Base-by-base conservation (phyloP, 2,797 vertebrate genomes). In the Dipus sagitta region DNA sequence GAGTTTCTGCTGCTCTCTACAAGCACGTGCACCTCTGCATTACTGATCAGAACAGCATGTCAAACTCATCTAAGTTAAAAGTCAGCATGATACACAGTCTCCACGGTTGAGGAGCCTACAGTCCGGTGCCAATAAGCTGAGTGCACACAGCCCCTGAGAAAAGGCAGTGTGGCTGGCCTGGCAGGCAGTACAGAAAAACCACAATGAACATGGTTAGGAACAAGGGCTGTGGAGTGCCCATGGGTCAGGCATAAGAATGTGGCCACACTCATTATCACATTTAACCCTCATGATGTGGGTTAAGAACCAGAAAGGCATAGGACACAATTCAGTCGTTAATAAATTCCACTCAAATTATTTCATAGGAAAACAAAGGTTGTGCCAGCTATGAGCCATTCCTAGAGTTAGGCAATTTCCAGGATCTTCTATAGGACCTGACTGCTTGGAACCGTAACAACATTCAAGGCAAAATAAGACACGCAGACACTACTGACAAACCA, bases 1-100 rank as follows among this genome's bases (percentile, higher is more conserved):
- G 92, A 9, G 65, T 79, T 97, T 93, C 68, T 92, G 65, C 71
- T 84, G 70, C 64, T 89, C 38, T 94, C 54, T 93, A 94, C 94
- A 96, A 93, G 75, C 34, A 4, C 47, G 6, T 0, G 14, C 62
- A 6, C 90, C n/a, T 94, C 79, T 30, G 64, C 38, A 18, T 65
- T 52, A 47, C 60, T 21, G 72, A 76, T 62, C 58, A 76, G 79
- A 60, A 86, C 8, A 83, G 88, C 42, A 86, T 1, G 20, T 52
- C 15, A 79, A 47, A 88, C 54, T 34, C 24, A 81, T 64, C 60
- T 60, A 75, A 82, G 64, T 62, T 28, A 47, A 92, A 88, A 87
- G 79, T 34, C 38, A 75, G 52, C 34, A 34, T 68, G 58, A 92
- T 62, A 79, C 28, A 65, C 12, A 17, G 67, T 58, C 12, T 24